Percentiles rank a stretch among this genome's conserved stretches.
phyloP scores from a whole-genome alignment of 2,113 vertebrate genomes.

The Ahaetulla prasina region DNA sequence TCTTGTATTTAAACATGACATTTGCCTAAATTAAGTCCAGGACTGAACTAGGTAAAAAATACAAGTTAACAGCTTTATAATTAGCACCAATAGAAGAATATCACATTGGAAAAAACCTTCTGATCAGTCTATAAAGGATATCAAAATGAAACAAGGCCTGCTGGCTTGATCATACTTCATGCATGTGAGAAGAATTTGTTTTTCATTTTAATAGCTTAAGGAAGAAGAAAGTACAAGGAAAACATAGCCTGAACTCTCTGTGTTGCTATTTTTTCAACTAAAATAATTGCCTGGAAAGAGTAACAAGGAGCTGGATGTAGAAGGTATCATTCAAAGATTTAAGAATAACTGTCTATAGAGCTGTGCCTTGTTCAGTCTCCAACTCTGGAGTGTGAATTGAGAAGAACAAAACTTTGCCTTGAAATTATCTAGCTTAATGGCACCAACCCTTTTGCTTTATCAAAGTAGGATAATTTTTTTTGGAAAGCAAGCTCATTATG shows the following conservation, averaged over 20 bases:
- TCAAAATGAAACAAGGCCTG: constrained; percentile 18
- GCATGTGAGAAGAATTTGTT: constrained; percentile 1
- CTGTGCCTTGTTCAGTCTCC: background rate
- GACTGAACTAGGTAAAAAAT: constrained; percentile 54
- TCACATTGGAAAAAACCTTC: background rate
- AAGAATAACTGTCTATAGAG: background rate
- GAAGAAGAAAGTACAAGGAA: constrained; percentile 31
- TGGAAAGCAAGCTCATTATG: background rate
- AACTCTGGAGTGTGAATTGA: background rate
- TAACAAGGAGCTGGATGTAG: background rate
- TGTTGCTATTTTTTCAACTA: background rate
- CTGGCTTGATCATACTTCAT: background rate
- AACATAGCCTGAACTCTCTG: constrained; percentile 12
- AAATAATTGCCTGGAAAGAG: background rate
- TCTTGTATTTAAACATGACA: constrained; percentile 6
- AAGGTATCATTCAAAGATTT: background rate
- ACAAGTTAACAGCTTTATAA: constrained; percentile 31
- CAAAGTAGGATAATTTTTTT: background rate
- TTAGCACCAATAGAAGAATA: background rate
- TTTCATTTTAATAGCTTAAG: constrained; percentile 30
- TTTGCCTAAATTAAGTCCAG: constrained; percentile 37
- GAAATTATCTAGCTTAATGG: background rate
- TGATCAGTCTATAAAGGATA: background rate
- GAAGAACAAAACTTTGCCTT: background rate
- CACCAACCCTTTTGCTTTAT: background rate